A percentile compares a stretch with the other conserved stretches of the same genome.
phyloP scores from a whole-genome alignment of 2,797 vertebrate species.

The Centropyge bicolor region DNA sequence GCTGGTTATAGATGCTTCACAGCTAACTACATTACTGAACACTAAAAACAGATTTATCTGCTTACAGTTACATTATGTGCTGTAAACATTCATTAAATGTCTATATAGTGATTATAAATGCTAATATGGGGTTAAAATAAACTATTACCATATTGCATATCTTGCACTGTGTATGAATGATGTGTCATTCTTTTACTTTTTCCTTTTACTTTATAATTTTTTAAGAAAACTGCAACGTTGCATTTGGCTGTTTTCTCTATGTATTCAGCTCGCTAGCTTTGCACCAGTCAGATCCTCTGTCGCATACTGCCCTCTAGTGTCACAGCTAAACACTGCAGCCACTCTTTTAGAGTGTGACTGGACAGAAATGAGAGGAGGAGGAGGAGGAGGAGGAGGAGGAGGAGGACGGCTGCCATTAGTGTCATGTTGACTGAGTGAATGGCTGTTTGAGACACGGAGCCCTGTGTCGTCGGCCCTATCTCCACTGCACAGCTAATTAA shows the following conservation, averaged over 20 bases:
- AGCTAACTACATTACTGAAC: background rate
- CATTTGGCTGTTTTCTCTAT: background rate
- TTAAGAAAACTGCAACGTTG: slow-evolving; percentile 11
- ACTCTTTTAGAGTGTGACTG: background rate
- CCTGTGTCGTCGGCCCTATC: slow-evolving; percentile 58
- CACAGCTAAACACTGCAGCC: slow-evolving; percentile 14
- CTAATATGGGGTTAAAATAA: background rate
- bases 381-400: slow-evolving; percentile 7
- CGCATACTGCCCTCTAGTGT: slow-evolving; percentile 78
- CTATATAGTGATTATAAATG: background rate
- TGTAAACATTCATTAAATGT: background rate
- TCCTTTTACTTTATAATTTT: background rate
- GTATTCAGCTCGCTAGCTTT: background rate
- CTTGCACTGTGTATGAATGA: background rate
- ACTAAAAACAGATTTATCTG: background rate
- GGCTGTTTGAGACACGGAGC: slow-evolving; percentile 63
- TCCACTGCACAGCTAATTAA: slow-evolving; percentile 73
- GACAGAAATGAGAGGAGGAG: slow-evolving; percentile 15
- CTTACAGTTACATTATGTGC: background rate
- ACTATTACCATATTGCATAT: background rate
- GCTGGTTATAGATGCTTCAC: background rate
- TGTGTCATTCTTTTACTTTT: background rate
- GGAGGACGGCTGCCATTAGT: slow-evolving; percentile 52
- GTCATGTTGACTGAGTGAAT: slow-evolving; percentile 69
- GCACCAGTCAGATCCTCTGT: slow-evolving; percentile 25